These are phyloP conservation scores for Frankliniella intonsa DNA, from an alignment of 2,888 invertebrate genomes.

Conservation along the genomic window DNA sequence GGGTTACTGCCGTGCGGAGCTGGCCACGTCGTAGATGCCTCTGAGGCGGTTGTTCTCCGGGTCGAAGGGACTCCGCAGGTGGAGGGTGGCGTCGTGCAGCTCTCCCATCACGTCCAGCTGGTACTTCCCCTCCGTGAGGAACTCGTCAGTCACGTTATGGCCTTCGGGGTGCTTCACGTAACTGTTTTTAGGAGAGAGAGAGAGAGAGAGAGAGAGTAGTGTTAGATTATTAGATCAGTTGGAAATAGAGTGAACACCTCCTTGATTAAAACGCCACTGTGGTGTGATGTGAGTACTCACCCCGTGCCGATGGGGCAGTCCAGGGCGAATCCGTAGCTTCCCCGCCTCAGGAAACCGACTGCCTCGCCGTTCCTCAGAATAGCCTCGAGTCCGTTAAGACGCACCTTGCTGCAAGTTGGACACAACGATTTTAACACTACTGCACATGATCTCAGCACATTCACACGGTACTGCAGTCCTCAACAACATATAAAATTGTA, in stretches of 20 bases:
- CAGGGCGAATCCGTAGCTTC: constrained; percentile 66
- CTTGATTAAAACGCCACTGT: too few relatives aligned
- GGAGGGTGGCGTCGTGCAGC: constrained; percentile 63
- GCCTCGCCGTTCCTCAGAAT: constrained; percentile 71
- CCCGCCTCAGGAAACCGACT: constrained; percentile 75
- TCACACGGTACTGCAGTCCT: not conserved
- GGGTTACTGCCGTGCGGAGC: constrained; percentile 34
- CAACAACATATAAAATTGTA: too few relatives aligned
- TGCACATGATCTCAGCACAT: not conserved
- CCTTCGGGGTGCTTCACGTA: constrained; percentile 59
- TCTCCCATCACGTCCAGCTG: constrained; percentile 76
- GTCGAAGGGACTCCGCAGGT: constrained; percentile 76
- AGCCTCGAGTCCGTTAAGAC: constrained; percentile 82
- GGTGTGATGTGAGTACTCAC: constrained; percentile 45
- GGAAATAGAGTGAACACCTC: too few relatives aligned
- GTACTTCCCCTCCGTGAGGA: constrained; percentile 65
- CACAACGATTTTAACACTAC: constrained; percentile 31
- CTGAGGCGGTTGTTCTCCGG: constrained; percentile 67
- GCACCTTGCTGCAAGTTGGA: constrained; percentile 51
- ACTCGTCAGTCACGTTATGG: constrained; percentile 59
- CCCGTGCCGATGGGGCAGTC: constrained; percentile 59
- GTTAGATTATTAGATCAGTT: not conserved
- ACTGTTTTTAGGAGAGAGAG: constrained; percentile 40
- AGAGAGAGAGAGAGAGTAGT: too few relatives aligned
- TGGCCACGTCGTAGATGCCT: constrained; percentile 51